A percentile compares a stretch with the other conserved stretches of the same genome.
Conservation (phyloP, 2,888 invertebrate genomes). For the Phortica magna region DNA sequence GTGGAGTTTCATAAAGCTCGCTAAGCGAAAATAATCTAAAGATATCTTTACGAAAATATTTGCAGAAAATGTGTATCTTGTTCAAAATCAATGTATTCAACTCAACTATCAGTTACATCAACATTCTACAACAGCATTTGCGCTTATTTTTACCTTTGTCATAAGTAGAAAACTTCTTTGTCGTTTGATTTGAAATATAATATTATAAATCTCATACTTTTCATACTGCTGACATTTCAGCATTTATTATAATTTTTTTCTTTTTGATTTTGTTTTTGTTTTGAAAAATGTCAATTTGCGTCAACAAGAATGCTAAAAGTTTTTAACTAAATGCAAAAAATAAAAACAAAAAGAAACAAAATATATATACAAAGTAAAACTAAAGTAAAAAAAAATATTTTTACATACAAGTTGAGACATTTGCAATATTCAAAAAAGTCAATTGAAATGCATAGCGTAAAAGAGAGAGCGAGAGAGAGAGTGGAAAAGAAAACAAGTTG, state of each 20-base stretch:
- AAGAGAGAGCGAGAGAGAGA: too few relatives aligned
- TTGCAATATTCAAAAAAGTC: neutral
- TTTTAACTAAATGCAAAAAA: neutral
- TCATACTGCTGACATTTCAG: neutral
- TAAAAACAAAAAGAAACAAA: neutral
- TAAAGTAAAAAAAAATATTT: neutral
- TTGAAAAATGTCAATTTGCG: neutral
- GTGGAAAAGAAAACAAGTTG: neutral
- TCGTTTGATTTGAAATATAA: too few relatives aligned
- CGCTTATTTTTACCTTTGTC: too few relatives aligned
- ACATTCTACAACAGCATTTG: too few relatives aligned
- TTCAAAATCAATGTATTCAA: too few relatives aligned
- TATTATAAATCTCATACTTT: too few relatives aligned
- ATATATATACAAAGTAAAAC: neutral
- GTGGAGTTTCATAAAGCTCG: too few relatives aligned
- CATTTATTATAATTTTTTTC: slow-evolving; percentile 42
- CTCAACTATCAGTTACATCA: too few relatives aligned
- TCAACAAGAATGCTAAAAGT: neutral
- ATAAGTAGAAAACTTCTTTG: too few relatives aligned
- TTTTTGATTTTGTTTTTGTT: slow-evolving; percentile 38
- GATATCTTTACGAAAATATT: too few relatives aligned
- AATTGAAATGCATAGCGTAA: neutral
- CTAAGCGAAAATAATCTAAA: too few relatives aligned
- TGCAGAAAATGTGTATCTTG: too few relatives aligned
- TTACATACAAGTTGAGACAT: neutral